phyloP scores from a whole-genome alignment of 2,113 vertebrate genomes.

The Cochlearius cochlearius region DNA sequence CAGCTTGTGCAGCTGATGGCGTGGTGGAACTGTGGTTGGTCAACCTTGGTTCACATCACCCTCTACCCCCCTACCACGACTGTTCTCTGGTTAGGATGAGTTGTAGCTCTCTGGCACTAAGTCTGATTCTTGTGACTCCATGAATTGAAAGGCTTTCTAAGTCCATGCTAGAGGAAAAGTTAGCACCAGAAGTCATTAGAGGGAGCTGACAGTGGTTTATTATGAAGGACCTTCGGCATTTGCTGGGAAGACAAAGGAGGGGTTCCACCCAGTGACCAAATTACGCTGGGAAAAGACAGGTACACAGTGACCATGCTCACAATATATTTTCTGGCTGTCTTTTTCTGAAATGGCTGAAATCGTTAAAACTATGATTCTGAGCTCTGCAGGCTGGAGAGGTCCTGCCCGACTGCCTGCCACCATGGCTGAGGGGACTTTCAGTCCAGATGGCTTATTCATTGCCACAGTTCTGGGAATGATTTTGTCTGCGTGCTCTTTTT shows the following conservation, averaged over 20 bases:
- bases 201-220: background rate
- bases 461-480: background rate
- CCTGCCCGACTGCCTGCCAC: background rate
- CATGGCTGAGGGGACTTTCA: background rate
- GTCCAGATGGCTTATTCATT: background rate
- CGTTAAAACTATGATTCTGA: background rate
- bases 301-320: background rate
- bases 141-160: background rate
- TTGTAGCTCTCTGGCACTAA: background rate
- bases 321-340: background rate
- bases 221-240: background rate
- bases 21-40: rapidly evolving
- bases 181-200: background rate
- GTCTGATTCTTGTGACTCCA: background rate
- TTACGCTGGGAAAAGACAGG: background rate
- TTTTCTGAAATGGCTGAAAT: background rate
- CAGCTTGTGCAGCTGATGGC: background rate
- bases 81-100: background rate
- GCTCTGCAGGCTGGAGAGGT: background rate
- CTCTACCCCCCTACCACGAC: background rate
- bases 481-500: background rate
- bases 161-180: background rate
- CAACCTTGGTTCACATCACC: background rate
- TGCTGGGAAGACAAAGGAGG: background rate
- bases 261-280: background rate